These are phyloP conservation scores for Cryptocheilus praepositus DNA, from an alignment of 2,888 invertebrate genomes.

Conservation along the genomic window DNA sequence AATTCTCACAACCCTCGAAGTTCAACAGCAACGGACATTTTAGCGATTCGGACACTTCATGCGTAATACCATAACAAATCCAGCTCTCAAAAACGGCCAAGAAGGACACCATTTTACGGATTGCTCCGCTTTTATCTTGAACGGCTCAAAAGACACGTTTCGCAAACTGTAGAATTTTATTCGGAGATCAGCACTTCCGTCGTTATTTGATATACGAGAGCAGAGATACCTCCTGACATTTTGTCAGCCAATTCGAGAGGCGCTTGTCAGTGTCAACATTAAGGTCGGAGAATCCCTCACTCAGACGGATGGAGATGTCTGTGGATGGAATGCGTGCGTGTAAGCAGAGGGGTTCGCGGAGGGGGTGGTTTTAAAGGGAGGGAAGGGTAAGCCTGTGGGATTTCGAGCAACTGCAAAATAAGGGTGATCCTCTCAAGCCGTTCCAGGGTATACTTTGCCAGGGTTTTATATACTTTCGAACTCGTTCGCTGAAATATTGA, in stretches of 20 bases:
- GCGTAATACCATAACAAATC: too few species aligned
- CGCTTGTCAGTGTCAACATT: conserved; percentile 26
- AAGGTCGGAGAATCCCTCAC: neutral
- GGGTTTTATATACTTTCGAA: conserved; percentile 9
- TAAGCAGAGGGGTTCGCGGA: neutral
- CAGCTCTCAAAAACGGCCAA: too few species aligned
- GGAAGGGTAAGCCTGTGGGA: conserved; percentile 17
- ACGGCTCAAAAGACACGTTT: too few species aligned
- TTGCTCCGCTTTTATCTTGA: too few species aligned
- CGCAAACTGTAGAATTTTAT: too few species aligned
- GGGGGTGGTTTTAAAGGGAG: neutral
- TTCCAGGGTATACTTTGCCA: conserved; percentile 11
- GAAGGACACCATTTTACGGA: too few species aligned
- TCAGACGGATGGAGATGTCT: neutral
- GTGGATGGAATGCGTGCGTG: neutral
- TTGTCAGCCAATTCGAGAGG: conserved; percentile 15
- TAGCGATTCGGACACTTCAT: too few species aligned
- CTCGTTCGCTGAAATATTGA: conserved; percentile 2
- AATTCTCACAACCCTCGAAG: too few species aligned
- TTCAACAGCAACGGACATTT: too few species aligned
- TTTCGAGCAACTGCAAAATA: conserved; percentile 30
- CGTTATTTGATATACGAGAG: conserved; percentile 13
- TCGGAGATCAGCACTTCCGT: neutral
- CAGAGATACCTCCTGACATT: neutral
- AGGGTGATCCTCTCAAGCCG: conserved; percentile 19